Evolutionary conservation across 2,113 vertebrate species (phyloP).

Genomic region (Gopherus flavomarginatus): DNA sequence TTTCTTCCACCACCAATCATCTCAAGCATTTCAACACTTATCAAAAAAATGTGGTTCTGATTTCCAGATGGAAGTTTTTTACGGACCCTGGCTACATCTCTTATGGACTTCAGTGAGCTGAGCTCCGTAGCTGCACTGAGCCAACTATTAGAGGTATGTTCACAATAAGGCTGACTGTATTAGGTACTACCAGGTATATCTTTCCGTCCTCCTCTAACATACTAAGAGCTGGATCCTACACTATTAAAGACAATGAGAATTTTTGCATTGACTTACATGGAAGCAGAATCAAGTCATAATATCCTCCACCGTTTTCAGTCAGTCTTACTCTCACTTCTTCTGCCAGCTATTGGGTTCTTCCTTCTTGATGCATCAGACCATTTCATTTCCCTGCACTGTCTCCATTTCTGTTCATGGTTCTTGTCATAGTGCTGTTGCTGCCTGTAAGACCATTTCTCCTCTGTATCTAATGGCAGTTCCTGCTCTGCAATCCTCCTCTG

Average conservation of each 20-base stretch:
- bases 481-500: not conserved
- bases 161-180: not conserved
- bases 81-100: constrained; percentile 90
- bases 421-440: not conserved
- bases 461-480: not conserved
- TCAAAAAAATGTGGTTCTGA: constrained; percentile 3
- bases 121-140: constrained; percentile 96
- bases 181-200: not conserved
- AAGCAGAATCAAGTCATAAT: not conserved
- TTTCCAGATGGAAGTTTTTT: constrained; percentile 94
- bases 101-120: constrained; percentile 97
- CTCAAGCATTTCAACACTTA: not conserved
- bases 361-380: not conserved
- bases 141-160: constrained; percentile 93
- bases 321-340: not conserved
- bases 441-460: not conserved
- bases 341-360: not conserved
- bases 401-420: not conserved
- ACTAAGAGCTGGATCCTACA: not conserved
- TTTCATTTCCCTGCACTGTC: not conserved
- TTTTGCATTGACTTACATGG: not conserved
- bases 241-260: not conserved
- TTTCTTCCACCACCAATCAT: not conserved
- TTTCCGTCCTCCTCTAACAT: not conserved
- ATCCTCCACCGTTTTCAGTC: not conserved